Percentiles rank a stretch among this genome's conserved stretches.
Conservation (phyloP, 1,140 invertebrate genomes). For the Drosophila ambigua region DNA sequence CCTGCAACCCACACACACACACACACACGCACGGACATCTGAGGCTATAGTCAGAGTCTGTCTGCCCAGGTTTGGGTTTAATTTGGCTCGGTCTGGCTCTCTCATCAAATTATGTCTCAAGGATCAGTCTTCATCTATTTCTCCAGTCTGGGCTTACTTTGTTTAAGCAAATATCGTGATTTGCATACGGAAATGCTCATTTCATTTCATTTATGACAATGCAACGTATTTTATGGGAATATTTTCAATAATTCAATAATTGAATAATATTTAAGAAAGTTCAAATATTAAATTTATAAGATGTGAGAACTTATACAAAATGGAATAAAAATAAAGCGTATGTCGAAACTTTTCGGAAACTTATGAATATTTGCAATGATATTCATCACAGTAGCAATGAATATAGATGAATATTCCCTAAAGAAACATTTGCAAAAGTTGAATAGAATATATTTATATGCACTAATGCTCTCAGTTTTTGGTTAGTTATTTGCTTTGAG, state of each 20-base stretch:
- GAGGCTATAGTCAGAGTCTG: conserved; percentile 22
- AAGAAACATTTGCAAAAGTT: no score
- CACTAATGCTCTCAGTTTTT: no score
- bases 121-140: conserved; percentile 15
- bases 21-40: conserved; percentile 28
- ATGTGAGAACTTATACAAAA: no score
- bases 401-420: no score
- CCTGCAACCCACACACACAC: conserved; percentile 27
- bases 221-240: background rate
- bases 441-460: no score
- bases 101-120: conserved; percentile 51
- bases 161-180: conserved; percentile 26
- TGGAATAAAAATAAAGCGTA: no score
- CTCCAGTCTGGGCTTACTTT: conserved; percentile 20
- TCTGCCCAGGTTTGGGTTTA: background rate
- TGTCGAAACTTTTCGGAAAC: no score
- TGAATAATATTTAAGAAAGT: no score
- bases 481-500: conserved; percentile 6
- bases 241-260: no score
- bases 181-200: conserved; percentile 9
- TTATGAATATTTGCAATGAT: background rate
- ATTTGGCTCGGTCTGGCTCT: background rate
- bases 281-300: no score
- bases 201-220: conserved; percentile 12
- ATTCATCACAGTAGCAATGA: background rate